These are phyloP conservation scores for Caiman crocodilus DNA, from an alignment of 2,797 vertebrate species.

Conservation along the genomic window DNA sequence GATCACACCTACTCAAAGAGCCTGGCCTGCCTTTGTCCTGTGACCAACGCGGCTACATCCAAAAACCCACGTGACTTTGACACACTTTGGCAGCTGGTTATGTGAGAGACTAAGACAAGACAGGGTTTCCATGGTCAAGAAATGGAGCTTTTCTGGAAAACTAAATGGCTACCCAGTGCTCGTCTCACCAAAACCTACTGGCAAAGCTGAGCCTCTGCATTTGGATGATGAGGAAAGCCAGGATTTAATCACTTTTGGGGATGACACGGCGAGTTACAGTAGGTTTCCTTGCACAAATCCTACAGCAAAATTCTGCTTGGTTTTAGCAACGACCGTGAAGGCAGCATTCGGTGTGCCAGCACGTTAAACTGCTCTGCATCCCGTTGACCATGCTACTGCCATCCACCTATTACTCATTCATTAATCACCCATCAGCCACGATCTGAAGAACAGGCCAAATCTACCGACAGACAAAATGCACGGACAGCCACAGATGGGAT, in stretches of 20 bases:
- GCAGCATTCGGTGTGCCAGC: not conserved
- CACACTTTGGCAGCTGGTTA: not conserved
- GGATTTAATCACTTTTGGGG: rapidly evolving
- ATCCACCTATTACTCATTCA: rapidly evolving
- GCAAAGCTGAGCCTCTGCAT: not conserved
- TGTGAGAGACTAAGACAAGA: not conserved
- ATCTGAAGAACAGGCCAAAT: not conserved
- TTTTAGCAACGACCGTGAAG: rapidly evolving
- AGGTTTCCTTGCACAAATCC: rapidly evolving
- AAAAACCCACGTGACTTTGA: too few relatives aligned
- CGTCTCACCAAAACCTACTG: not conserved
- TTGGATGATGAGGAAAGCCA: not conserved
- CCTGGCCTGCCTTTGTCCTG: too few relatives aligned
- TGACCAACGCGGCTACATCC: too few relatives aligned
- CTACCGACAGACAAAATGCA: rapidly evolving
- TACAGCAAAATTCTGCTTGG: not conserved
- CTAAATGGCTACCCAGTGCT: not conserved
- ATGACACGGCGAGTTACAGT: rapidly evolving
- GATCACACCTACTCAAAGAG: too few relatives aligned
- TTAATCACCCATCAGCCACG: rapidly evolving
- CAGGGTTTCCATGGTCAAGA: not conserved
- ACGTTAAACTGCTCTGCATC: rapidly evolving
- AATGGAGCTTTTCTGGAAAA: not conserved
- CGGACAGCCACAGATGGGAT: not conserved
- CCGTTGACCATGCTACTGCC: rapidly evolving